Conservation (phyloP, 2,113 vertebrate genomes). For the Periophthalmus modestus region DNA sequence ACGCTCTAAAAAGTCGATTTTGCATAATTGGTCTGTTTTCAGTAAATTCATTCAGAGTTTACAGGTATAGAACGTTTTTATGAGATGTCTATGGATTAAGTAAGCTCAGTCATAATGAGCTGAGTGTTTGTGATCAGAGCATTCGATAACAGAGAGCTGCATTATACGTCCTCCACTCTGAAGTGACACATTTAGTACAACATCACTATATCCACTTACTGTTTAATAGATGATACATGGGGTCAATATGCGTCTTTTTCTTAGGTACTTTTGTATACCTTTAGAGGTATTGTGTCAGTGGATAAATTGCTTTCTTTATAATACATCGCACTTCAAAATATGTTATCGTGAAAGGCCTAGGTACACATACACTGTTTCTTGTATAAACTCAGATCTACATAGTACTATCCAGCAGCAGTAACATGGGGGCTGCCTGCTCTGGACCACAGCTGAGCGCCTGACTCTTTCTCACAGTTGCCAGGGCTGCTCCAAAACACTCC, state of each 20-base stretch:
- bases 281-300: no score
- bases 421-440: slow-evolving; percentile 23
- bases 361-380: slow-evolving; percentile 27
- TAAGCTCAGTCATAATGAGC: background rate
- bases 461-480: slow-evolving; percentile 27
- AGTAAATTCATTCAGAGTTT: no score
- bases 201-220: no score
- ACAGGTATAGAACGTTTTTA: no score
- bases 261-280: no score
- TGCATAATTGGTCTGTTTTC: no score
- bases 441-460: slow-evolving; percentile 61
- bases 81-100: background rate
- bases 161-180: slow-evolving; percentile 23
- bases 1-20: no score
- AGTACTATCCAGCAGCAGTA: slow-evolving; percentile 37
- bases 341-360: background rate
- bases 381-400: background rate
- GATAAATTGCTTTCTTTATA: no score
- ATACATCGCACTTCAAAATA: no score
- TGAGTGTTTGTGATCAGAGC: slow-evolving; percentile 13
- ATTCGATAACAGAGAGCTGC: slow-evolving; percentile 34
- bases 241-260: no score
- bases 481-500: slow-evolving; percentile 8
- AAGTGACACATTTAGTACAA: slow-evolving; percentile 33
- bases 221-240: no score